A percentile compares a stretch with the other conserved stretches of the same genome.
Conservation (phyloP, 2,113 vertebrate genomes). For the Peromyscus polionotus region DNA sequence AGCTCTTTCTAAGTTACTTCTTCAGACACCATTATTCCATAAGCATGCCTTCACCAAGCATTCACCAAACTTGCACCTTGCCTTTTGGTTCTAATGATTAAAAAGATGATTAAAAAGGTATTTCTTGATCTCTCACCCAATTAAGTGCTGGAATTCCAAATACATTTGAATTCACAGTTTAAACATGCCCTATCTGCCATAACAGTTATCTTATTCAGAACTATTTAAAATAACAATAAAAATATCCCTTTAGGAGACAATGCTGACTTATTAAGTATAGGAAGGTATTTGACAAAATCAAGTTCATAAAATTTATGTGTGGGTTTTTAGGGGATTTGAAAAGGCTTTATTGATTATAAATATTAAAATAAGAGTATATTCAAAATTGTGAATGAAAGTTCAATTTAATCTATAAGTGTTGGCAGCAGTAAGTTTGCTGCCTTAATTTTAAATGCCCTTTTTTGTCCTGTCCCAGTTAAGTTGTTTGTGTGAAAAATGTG, state of each 20-base stretch:
- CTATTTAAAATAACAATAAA: neutral
- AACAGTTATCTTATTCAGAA: neutral
- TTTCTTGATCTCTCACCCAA: neutral
- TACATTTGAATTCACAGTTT: neutral
- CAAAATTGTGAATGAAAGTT: neutral
- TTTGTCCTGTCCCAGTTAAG: too few relatives aligned
- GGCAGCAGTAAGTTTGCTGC: too few relatives aligned
- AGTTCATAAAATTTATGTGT: neutral
- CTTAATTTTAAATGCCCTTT: too few relatives aligned
- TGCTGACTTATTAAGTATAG: neutral
- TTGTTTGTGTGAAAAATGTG: too few relatives aligned
- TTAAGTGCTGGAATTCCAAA: neutral
- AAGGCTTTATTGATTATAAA: neutral
- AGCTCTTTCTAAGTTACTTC: neutral
- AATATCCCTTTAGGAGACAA: neutral
- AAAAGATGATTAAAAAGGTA: neutral
- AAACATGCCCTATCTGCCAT: neutral
- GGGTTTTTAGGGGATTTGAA: neutral
- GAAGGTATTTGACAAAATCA: neutral
- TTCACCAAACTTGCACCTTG: neutral
- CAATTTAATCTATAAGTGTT: neutral
- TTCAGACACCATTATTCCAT: neutral
- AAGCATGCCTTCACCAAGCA: neutral
- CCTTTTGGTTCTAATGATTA: neutral
- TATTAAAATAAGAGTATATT: neutral